phyloP scores from a whole-genome alignment of 1,140 invertebrate species.

The Bombyx mandarina region DNA sequence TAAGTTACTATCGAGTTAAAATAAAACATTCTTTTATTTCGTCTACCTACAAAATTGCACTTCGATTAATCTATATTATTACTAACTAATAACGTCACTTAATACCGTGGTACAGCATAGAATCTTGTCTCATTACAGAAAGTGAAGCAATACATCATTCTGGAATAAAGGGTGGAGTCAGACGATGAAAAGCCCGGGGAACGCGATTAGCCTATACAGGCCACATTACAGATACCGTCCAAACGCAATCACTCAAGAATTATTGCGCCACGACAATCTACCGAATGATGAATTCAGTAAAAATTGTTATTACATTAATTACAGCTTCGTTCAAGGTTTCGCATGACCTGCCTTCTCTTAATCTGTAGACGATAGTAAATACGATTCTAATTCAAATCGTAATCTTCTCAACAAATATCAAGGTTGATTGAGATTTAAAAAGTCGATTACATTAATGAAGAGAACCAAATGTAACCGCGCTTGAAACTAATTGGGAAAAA shows the following conservation, averaged over 20 bases:
- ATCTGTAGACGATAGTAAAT: conserved; percentile 8
- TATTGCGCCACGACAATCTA: conserved; percentile 1
- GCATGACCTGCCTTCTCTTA: conserved; percentile 15
- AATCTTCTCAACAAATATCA: conserved; percentile 17
- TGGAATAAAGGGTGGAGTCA: conserved; percentile 8
- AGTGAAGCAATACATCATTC: conserved; percentile 12
- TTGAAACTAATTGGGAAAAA: conserved; percentile 19
- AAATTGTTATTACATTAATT: conserved; percentile 14
- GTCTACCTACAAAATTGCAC: too few species aligned
- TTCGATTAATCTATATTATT: too few species aligned
- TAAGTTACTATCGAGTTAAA: too few species aligned
- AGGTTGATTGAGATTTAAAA: conserved; percentile 12
- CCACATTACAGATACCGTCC: too few species aligned
- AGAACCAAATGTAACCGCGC: conserved; percentile 1
- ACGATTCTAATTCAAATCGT: conserved; percentile 5
- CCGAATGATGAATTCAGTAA: conserved; percentile 8
- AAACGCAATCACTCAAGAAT: too few species aligned
- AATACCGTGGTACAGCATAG: too few species aligned
- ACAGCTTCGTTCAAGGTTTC: conserved; percentile 11
- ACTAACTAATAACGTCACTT: too few species aligned
- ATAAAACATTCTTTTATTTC: too few species aligned
- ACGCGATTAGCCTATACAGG: conserved; percentile 1
- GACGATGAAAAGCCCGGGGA: conserved; percentile 12
- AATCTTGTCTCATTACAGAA: conserved; percentile 3
- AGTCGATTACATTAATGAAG: conserved; percentile 14